These are phyloP conservation scores for Butorides virescens DNA, from an alignment of 2,113 vertebrate genomes.

Conservation along the genomic window DNA sequence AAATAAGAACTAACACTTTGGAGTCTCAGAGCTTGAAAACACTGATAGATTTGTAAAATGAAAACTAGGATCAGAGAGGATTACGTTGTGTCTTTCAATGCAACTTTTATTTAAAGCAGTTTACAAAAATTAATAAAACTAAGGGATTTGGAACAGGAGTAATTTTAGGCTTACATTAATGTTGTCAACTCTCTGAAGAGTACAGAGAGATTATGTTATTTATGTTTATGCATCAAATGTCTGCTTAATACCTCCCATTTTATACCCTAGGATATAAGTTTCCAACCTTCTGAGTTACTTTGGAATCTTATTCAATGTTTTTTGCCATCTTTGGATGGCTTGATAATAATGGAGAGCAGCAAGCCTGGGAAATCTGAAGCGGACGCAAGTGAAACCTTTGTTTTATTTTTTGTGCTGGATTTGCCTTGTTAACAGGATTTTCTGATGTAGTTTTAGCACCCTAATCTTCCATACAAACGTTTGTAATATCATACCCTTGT, in stretches of 20 bases:
- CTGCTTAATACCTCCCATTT: slow-evolving; percentile 58
- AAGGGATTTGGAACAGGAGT: slow-evolving; percentile 64
- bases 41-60: slow-evolving; percentile 28
- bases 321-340: slow-evolving; percentile 10
- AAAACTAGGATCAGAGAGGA: slow-evolving; percentile 60
- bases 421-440: slow-evolving; percentile 53
- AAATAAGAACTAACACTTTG: slow-evolving; percentile 47
- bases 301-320: background rate
- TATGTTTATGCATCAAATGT: slow-evolving; percentile 64
- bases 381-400: background rate
- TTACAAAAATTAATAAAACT: slow-evolving; percentile 75
- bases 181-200: slow-evolving; percentile 55
- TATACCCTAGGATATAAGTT: slow-evolving; percentile 49
- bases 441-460: slow-evolving; percentile 20
- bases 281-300: background rate
- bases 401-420: slow-evolving; percentile 27
- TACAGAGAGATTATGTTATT: slow-evolving; percentile 66
- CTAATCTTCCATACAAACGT: slow-evolving; percentile 39
- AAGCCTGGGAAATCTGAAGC: background rate
- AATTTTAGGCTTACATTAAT: slow-evolving; percentile 71
- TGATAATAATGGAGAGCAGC: background rate
- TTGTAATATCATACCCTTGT: background rate
- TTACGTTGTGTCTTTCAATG: slow-evolving; percentile 58
- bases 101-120: slow-evolving; percentile 68
- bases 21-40: slow-evolving; percentile 56